phyloP scores from a whole-genome alignment of 2,797 vertebrate species.

The Lutra lutra region DNA sequence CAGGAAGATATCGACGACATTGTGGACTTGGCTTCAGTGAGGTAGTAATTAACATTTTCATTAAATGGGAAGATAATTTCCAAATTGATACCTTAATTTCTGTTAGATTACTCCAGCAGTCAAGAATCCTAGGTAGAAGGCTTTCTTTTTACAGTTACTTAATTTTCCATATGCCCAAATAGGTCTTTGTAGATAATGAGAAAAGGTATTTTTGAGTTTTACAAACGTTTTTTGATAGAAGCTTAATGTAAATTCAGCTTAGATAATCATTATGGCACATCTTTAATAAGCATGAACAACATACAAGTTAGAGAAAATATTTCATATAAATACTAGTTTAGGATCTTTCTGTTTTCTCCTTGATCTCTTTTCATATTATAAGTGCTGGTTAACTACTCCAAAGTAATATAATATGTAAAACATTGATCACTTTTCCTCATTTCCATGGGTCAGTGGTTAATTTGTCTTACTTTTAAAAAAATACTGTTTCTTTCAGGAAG shows the following conservation, averaged over 20 bases:
- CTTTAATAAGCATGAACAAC: conserved; percentile 30
- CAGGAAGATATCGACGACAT: conserved; percentile 94
- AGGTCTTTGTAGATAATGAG: neutral
- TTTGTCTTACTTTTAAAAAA: neutral
- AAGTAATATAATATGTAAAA: neutral
- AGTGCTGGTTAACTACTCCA: conserved; percentile 15
- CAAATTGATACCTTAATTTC: neutral
- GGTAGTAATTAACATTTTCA: conserved; percentile 83
- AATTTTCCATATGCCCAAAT: conserved; percentile 19
- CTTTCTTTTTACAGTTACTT: conserved; percentile 29
- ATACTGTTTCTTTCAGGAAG: neutral
- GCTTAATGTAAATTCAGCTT: conserved; percentile 41
- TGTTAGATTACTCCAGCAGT: conserved; percentile 7
- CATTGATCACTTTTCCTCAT: conserved; percentile 16
- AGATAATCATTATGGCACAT: neutral
- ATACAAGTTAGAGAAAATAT: conserved; percentile 29
- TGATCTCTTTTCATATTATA: neutral
- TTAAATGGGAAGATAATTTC: neutral
- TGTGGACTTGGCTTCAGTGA: conserved; percentile 97
- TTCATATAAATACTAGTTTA: conserved; percentile 6
- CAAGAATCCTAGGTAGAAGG: neutral
- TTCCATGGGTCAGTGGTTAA: neutral
- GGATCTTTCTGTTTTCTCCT: neutral
- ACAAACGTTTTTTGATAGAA: conserved; percentile 52
- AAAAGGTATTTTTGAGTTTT: conserved; percentile 42